Conservation (phyloP, 1,140 invertebrate species). For the Nasonia giraulti region DNA sequence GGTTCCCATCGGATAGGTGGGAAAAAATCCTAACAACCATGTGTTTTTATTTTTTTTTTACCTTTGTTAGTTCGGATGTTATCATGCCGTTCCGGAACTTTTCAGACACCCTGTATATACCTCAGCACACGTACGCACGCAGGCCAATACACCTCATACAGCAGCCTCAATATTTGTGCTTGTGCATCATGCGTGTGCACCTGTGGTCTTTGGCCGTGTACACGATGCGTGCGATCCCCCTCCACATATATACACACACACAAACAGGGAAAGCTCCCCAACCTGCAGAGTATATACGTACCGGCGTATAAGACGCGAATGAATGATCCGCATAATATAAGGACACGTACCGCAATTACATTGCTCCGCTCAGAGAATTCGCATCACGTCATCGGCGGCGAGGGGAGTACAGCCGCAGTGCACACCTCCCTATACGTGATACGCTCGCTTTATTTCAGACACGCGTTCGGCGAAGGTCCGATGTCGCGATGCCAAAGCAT, state of each 20-base stretch:
- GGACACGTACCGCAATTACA: slow-evolving; percentile 53
- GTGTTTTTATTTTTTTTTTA: no score
- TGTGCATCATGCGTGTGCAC: background rate
- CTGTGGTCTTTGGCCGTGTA: background rate
- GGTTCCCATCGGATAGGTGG: no score
- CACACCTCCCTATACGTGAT: slow-evolving; percentile 47
- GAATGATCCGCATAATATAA: slow-evolving; percentile 44
- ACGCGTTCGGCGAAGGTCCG: background rate
- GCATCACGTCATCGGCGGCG: slow-evolving; percentile 50
- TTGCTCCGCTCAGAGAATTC: slow-evolving; percentile 43
- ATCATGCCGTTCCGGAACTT: no score
- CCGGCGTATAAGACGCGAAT: background rate
- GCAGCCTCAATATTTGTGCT: background rate
- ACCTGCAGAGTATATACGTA: no score
- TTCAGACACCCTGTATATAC: no score
- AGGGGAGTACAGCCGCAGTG: background rate
- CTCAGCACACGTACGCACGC: no score
- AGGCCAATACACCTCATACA: background rate
- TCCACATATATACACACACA: background rate
- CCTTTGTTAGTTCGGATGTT: no score
- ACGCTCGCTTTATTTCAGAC: slow-evolving; percentile 43
- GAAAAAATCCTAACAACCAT: no score
- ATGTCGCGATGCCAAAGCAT: background rate
- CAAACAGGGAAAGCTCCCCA: background rate
- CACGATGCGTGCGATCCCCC: background rate